These are phyloP conservation scores for Leuctra nigra DNA, from an alignment of 2,888 invertebrate genomes.

Conservation along the genomic window DNA sequence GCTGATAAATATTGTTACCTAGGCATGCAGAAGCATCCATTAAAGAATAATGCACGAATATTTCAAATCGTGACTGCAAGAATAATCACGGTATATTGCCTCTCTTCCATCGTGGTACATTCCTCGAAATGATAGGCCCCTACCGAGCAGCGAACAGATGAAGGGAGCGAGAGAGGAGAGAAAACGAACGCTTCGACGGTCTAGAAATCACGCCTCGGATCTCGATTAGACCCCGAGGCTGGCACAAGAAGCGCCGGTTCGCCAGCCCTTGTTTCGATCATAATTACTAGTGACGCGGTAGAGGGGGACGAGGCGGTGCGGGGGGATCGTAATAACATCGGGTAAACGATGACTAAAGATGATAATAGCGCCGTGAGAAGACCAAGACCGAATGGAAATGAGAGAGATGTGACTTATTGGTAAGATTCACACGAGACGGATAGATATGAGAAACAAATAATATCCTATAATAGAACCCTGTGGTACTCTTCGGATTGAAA, in stretches of 20 bases:
- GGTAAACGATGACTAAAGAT: constrained; percentile 4
- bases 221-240: not conserved
- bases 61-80: not conserved
- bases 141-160: not conserved
- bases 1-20: too few species aligned
- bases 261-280: not conserved
- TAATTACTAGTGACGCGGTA: constrained; percentile 12
- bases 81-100: not conserved
- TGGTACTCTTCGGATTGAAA: too few species aligned
- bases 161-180: not conserved
- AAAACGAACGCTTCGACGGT: not conserved
- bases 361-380: not conserved
- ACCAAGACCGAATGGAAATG: too few species aligned
- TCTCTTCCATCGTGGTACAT: not conserved
- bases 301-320: too few species aligned
- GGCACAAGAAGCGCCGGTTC: not conserved
- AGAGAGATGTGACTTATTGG: too few species aligned
- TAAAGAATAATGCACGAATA: constrained; percentile 10
- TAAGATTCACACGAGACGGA: too few species aligned
- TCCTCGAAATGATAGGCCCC: not conserved
- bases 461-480: not conserved
- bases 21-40: not conserved
- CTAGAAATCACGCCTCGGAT: constrained; percentile 4
- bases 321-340: constrained; percentile 5
- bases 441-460: not conserved